Evolutionary conservation across 2,888 invertebrate species (phyloP).

Genomic region (Rotaria magnacalcarata): DNA sequence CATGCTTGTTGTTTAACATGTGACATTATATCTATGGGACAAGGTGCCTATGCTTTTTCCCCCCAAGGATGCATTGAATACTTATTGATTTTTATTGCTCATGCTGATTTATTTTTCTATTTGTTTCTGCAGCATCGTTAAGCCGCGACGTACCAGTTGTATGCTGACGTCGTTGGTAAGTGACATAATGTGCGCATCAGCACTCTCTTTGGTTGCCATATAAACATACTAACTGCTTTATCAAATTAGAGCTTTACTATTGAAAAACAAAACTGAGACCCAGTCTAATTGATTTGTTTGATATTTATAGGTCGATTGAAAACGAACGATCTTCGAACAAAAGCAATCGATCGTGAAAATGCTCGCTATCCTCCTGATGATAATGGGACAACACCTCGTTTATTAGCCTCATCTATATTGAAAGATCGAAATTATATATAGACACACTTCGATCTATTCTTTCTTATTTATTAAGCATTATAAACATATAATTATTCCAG

Average conservation of each 20-base stretch:
- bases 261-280: background rate
- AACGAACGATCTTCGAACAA: background rate
- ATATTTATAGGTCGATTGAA: background rate
- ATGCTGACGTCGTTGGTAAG: background rate
- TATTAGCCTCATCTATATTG: background rate
- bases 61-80: background rate
- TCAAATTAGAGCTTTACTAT: background rate
- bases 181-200: background rate
- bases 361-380: background rate
- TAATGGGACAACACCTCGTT: background rate
- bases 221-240: background rate
- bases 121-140: background rate
- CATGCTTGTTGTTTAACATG: background rate
- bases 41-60: background rate
- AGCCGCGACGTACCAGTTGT: background rate
- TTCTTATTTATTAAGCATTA: constrained; percentile 13
- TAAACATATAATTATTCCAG: background rate
- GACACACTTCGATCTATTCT: background rate
- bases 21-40: background rate
- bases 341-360: background rate
- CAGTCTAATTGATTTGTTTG: background rate
- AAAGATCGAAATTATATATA: constrained; percentile 2
- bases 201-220: background rate
- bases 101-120: background rate
- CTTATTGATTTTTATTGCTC: background rate